phyloP scores from a whole-genome alignment of 2,888 invertebrate genomes.

The Luffia ferchaultella region DNA sequence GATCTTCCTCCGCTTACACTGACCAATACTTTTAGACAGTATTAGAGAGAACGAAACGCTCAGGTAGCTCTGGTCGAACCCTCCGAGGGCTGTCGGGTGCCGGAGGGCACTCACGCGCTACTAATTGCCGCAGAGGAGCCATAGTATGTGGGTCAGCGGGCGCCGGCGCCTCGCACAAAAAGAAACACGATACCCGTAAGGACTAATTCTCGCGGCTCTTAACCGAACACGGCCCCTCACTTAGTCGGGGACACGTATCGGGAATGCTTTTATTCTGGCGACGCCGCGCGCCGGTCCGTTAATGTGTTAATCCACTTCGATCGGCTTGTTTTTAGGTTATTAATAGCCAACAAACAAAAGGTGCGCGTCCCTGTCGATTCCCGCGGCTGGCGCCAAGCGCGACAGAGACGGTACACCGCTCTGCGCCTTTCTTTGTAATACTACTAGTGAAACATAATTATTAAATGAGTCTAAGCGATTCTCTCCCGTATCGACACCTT shows the following conservation, averaged over 20 bases:
- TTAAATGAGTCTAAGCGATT: too few species aligned
- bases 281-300: slow-evolving; percentile 39
- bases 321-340: slow-evolving; percentile 47
- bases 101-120: too few species aligned
- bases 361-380: slow-evolving; percentile 18
- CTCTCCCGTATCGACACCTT: too few species aligned
- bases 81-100: too few species aligned
- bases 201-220: slow-evolving; percentile 17
- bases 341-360: slow-evolving; percentile 47
- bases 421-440: too few species aligned
- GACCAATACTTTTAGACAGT: too few species aligned
- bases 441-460: too few species aligned
- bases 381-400: slow-evolving; percentile 16
- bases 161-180: slow-evolving; percentile 19
- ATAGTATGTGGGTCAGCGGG: not conserved
- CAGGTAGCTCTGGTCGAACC: too few species aligned
- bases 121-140: too few species aligned
- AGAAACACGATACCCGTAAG: slow-evolving; percentile 21
- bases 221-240: slow-evolving; percentile 26
- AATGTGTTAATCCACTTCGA: slow-evolving; percentile 61
- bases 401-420: too few species aligned
- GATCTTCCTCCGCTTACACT: too few species aligned
- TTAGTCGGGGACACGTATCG: slow-evolving; percentile 27
- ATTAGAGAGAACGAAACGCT: too few species aligned
- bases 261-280: slow-evolving; percentile 57